Evolutionary conservation across 2,113 vertebrate species (phyloP).

Genomic region (Callionymus lyra): DNA sequence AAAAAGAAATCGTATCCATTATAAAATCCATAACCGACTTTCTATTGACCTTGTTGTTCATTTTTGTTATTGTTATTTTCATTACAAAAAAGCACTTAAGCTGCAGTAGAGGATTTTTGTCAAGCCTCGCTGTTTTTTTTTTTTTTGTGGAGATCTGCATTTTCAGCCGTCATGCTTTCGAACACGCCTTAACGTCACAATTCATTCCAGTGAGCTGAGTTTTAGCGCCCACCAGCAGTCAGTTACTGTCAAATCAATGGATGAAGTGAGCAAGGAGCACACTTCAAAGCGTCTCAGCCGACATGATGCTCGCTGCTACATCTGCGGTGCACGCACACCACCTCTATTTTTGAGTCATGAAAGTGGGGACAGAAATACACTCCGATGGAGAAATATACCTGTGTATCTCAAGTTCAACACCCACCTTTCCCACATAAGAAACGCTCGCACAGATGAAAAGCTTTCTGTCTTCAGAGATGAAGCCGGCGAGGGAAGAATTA

Average conservation of each 20-base stretch:
- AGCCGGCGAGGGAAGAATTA: slow-evolving; percentile 34
- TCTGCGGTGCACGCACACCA: background rate
- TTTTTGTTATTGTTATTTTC: slow-evolving; percentile 6
- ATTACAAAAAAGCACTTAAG: slow-evolving; percentile 5
- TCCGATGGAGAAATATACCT: background rate
- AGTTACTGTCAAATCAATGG: slow-evolving; percentile 25
- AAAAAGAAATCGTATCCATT: too few species aligned
- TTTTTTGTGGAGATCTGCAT: slow-evolving; percentile 9
- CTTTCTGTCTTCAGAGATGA: slow-evolving; percentile 18
- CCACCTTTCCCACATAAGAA: slow-evolving; percentile 4
- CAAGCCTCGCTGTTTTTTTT: background rate
- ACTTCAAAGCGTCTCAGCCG: background rate
- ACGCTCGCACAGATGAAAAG: slow-evolving; percentile 18
- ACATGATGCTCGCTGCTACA: slow-evolving; percentile 3
- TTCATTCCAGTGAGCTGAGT: slow-evolving; percentile 3
- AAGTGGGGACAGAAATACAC: background rate
- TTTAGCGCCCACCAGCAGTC: slow-evolving; percentile 11
- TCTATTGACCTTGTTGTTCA: slow-evolving; percentile 4
- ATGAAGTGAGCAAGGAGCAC: slow-evolving; percentile 15
- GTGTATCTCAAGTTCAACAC: background rate
- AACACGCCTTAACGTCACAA: slow-evolving; percentile 4
- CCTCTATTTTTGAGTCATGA: background rate
- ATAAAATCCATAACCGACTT: slow-evolving; percentile 1
- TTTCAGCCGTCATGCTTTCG: slow-evolving; percentile 4
- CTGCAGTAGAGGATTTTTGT: slow-evolving; percentile 2